A percentile compares a stretch with the other conserved stretches of the same genome.
phyloP scores from a whole-genome alignment of 2,797 vertebrate genomes.

The Sorex maritimensis region DNA sequence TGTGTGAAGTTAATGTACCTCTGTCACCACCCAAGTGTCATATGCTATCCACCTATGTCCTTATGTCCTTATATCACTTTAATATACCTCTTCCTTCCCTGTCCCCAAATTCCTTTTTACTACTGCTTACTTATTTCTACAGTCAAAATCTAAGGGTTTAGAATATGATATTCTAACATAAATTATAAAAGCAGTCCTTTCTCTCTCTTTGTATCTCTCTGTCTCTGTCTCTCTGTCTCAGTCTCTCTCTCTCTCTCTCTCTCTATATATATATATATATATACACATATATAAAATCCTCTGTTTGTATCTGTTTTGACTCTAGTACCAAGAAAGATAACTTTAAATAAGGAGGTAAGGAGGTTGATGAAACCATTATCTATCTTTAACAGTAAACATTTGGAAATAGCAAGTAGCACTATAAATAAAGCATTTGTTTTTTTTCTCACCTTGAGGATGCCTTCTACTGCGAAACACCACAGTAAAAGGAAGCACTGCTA shows the following conservation, averaged over 20 bases:
- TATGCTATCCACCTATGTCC: too few species aligned
- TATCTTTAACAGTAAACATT: constrained; percentile 1
- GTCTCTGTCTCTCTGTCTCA: too few species aligned
- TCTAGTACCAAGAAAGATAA: background rate
- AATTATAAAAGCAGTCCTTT: constrained; percentile 32
- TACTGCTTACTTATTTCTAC: too few species aligned
- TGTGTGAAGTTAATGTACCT: too few species aligned
- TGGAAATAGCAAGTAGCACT: background rate
- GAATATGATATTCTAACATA: background rate
- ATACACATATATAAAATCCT: background rate
- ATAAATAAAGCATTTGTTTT: background rate
- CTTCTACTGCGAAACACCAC: background rate
- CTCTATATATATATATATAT: too few species aligned
- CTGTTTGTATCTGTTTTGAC: background rate
- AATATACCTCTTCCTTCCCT: too few species aligned
- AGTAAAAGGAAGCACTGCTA: background rate
- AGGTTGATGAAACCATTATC: background rate
- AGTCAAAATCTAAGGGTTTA: too few species aligned
- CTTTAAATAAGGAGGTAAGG: background rate
- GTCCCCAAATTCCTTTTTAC: too few species aligned
- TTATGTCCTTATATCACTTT: too few species aligned
- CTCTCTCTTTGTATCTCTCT: background rate
- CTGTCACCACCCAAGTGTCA: too few species aligned
- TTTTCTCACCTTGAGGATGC: background rate
- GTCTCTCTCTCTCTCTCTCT: background rate